Evolutionary conservation across 2,797 vertebrate species (phyloP), one percentile per base, ranked within the genome.

Genomic region (Saguinus oedipus): DNA sequence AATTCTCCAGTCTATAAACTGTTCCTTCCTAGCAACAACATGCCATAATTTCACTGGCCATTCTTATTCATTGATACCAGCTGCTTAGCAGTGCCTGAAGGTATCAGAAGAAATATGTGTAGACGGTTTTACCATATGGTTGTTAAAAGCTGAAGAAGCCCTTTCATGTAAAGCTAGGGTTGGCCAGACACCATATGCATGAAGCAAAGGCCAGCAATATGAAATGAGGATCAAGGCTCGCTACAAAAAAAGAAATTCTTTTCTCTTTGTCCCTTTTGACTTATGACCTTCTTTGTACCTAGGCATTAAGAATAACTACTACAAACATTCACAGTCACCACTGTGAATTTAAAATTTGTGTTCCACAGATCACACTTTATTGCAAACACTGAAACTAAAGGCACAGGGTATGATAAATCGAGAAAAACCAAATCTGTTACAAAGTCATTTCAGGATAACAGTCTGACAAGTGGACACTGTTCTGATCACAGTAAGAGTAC

Each of bases 11-110:
- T 90, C 97, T 98, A 97, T 98, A 98, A 98, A 98, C 97, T 96
- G 92, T 68, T 98, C 93, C 94, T 98, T 98, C 96, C 97, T 96
- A 98, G 97, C 93, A 98, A 97, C 83, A 97, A 97, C 95, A 98
- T 98, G 93, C 97, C 97, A 97, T 94, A 95, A 98, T 98, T 98
- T 98, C 98, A 96, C 96, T 97, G 97, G 97, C 95, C 97, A 97
- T 98, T 98, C 97, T 98, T 97, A 98, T 97, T 98, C 98, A 99
- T 98, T 98, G 98, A 97, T 98, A 98, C 97, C 99, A 99, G 98
- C 98, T 99, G 98, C 93, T 97, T 95, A 88, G 50, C 91, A 97
- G 96, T 95, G 98, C 98, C 98, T 98, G 97, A 75, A 98, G 97
- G 97, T 97, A 98, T 98, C 96, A 94, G 96, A 96, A 98, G 98